These are phyloP conservation scores for Pterocles gutturalis DNA, from an alignment of 2,113 vertebrate species.

Conservation along the genomic window DNA sequence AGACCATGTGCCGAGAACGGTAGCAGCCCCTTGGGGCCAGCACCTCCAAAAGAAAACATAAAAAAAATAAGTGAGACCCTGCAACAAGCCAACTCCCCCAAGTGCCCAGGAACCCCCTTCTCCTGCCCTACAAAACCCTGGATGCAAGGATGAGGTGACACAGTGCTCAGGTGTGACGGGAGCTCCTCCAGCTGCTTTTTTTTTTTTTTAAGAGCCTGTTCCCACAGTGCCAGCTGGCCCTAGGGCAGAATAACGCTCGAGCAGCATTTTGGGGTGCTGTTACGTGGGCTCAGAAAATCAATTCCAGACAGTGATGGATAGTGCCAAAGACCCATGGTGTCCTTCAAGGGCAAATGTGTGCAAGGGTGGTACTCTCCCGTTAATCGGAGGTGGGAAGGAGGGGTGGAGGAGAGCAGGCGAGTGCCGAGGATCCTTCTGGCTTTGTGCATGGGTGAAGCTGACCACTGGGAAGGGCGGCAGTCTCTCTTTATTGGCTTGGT, in stretches of 20 bases:
- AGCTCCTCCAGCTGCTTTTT: background rate
- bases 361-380: background rate
- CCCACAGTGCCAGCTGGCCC: background rate
- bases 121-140: background rate
- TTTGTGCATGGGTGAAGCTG: background rate
- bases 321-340: no score
- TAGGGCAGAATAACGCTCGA: background rate
- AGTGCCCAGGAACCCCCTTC: no score
- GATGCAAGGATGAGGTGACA: background rate
- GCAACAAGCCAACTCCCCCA: background rate
- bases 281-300: background rate
- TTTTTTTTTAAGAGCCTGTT: background rate
- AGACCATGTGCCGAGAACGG: accelerated
- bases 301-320: background rate
- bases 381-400: background rate
- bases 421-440: background rate
- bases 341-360: background rate
- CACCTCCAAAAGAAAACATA: background rate
- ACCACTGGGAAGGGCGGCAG: background rate
- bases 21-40: background rate
- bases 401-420: background rate
- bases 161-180: background rate
- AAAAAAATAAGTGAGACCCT: background rate
- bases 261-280: background rate
- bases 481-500: background rate